phyloP scores from a whole-genome alignment of 2,797 vertebrate genomes.

The Chaunax sp. region DNA sequence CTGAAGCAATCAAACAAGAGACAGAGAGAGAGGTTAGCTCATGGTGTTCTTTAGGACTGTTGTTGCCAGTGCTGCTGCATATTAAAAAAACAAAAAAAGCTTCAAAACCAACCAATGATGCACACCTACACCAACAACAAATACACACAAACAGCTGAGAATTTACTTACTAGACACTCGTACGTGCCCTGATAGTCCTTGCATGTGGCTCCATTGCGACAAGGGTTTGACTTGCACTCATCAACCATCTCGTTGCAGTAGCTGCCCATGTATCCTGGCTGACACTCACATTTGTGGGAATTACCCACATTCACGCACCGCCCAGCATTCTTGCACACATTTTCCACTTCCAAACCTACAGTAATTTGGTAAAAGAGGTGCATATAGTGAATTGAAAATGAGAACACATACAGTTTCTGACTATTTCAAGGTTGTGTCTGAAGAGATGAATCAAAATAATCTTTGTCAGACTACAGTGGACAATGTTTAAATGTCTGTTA shows the following conservation, averaged over 20 bases:
- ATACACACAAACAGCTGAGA: neutral
- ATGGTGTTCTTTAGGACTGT: neutral
- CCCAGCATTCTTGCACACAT: slow-evolving; percentile 88
- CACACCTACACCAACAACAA: neutral
- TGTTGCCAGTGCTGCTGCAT: neutral
- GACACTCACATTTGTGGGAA: slow-evolving; percentile 88
- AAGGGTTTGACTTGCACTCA: slow-evolving; percentile 92
- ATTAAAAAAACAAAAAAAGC: no score
- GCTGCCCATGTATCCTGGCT: slow-evolving; percentile 89
- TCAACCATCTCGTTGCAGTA: slow-evolving; percentile 90
- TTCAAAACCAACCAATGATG: neutral
- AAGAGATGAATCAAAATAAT: neutral
- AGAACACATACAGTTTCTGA: neutral
- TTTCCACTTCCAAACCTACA: slow-evolving; percentile 82
- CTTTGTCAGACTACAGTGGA: neutral
- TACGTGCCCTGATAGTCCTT: slow-evolving; percentile 89
- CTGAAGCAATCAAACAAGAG: slow-evolving; percentile 67
- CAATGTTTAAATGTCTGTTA: neutral
- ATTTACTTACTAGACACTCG: slow-evolving; percentile 85
- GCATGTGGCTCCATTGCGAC: slow-evolving; percentile 92
- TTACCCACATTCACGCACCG: slow-evolving; percentile 84
- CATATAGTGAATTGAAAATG: neutral
- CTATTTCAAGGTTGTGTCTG: neutral
- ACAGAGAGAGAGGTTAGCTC: slow-evolving; percentile 9
- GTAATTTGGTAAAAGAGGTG: slow-evolving; percentile 19